Evolutionary conservation across 2,888 invertebrate genomes (phyloP), one percentile per base, ranked within the genome.

Genomic region (Proisotoma minuta): DNA sequence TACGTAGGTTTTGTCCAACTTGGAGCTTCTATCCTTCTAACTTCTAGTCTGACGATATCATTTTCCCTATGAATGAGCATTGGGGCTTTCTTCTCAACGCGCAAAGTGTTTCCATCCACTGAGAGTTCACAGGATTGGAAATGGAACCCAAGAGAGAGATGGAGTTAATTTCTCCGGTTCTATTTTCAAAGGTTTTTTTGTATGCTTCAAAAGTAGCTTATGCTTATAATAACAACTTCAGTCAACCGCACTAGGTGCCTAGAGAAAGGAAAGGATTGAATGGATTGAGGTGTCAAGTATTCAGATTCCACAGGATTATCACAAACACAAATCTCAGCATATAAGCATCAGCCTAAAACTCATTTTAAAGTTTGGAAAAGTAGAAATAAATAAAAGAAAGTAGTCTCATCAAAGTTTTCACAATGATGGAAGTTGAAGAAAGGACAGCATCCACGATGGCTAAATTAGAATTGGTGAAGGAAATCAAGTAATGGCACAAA

Each of bases 381-480:
- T n/a, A n/a, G n/a, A n/a, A n/a, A n/a, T n/a, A n/a, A n/a, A n/a
- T n/a, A n/a, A n/a, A n/a, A n/a, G n/a, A n/a, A n/a, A n/a, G n/a
- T n/a, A n/a, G n/a, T n/a, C n/a, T n/a, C n/a, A n/a, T n/a, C n/a
- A n/a, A n/a, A 43, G 43, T 18, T n/a, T 5, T 43, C 10, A 65
- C 52, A 49, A 66, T 66, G 61, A 69, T 73, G 65, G 71, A 71
- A 40, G 71, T 66, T 8, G 65, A 63, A 51, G 67, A 66, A 43
- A 57, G 72, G 26, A 68, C 73, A 23, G 70, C 70, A 1, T 68
- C 73, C 4, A 65, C 72, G 8, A 39, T 91, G 79, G 91, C 91
- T 56, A 95, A 94, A 80, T 81, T 95, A 72, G 94, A 95, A 81
- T 91, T 91, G 64, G 84, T 95, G 76, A 94, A 94, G 81, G 94